A percentile compares a stretch with the other conserved stretches of the same genome.
Evolutionary conservation across 2,113 vertebrate genomes (phyloP).

Genomic region (Microcebus murinus): DNA sequence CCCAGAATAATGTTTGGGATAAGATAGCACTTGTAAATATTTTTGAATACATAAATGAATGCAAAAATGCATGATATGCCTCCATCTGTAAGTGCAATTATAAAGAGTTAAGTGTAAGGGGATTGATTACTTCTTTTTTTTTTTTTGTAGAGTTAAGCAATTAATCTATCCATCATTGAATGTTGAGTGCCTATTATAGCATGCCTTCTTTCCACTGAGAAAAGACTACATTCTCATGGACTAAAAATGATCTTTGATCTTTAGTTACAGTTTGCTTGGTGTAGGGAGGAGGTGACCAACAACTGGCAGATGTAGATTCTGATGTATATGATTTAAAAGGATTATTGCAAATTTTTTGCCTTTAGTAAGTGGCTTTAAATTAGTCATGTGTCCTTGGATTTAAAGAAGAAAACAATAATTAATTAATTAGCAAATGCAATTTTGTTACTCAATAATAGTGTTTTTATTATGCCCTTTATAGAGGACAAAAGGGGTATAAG

Average conservation of each 20-base stretch:
- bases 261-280: not conserved
- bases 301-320: not conserved
- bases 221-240: not conserved
- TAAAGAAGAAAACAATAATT: not conserved
- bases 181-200: not conserved
- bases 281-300: not conserved
- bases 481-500: not conserved
- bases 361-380: not conserved
- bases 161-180: not conserved
- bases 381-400: not conserved
- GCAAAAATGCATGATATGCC: not conserved
- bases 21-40: not conserved
- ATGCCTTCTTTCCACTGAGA: not conserved
- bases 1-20: not conserved
- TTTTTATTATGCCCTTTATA: not conserved
- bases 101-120: not conserved
- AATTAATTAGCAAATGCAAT: not conserved
- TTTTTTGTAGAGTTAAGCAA: not conserved
- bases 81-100: not conserved
- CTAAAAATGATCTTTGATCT: not conserved
- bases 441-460: not conserved
- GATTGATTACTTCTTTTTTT: not conserved
- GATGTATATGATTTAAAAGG: not conserved
- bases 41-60: conserved; percentile 21
- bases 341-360: not conserved